A percentile compares a stretch with the other conserved stretches of the same genome.
These are phyloP conservation scores for Ashinkailepas kermadecensis DNA, from an alignment of 2,888 invertebrate species.

Conservation along the genomic window DNA sequence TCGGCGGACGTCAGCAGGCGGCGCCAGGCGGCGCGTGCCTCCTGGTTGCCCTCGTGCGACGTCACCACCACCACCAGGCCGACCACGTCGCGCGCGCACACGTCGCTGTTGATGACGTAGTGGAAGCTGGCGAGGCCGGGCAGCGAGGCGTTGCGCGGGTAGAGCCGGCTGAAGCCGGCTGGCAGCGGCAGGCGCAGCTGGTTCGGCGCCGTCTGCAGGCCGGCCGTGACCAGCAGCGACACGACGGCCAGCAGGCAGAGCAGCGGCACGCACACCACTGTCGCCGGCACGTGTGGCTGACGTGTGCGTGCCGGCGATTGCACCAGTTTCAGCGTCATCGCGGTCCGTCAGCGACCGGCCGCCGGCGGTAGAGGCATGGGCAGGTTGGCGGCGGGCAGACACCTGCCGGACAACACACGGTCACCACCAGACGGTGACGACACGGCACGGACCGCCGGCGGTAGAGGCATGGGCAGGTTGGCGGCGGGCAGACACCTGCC, in stretches of 20 bases:
- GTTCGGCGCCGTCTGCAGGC: not conserved
- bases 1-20: constrained; percentile 54
- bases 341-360: not conserved
- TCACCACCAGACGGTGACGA: not conserved
- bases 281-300: not conserved
- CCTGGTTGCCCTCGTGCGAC: constrained; percentile 65
- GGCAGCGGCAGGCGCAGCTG: constrained; percentile 1
- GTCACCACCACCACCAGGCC: constrained; percentile 53
- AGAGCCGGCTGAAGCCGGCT: constrained; percentile 10
- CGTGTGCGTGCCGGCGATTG: not conserved
- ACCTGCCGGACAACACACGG: not conserved
- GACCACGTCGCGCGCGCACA: constrained; percentile 33
- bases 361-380: not conserved
- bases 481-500: not conserved
- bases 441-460: not conserved
- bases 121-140: constrained; percentile 35
- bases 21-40: constrained; percentile 61
- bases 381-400: not conserved
- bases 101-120: constrained; percentile 37
- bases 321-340: not conserved
- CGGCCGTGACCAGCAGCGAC: not conserved
- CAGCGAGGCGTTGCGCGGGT: constrained; percentile 28
- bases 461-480: not conserved
- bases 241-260: not conserved
- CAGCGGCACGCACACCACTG: not conserved